Conservation (phyloP, 2,888 invertebrate genomes). For the Temnothorax rugatulus region DNA sequence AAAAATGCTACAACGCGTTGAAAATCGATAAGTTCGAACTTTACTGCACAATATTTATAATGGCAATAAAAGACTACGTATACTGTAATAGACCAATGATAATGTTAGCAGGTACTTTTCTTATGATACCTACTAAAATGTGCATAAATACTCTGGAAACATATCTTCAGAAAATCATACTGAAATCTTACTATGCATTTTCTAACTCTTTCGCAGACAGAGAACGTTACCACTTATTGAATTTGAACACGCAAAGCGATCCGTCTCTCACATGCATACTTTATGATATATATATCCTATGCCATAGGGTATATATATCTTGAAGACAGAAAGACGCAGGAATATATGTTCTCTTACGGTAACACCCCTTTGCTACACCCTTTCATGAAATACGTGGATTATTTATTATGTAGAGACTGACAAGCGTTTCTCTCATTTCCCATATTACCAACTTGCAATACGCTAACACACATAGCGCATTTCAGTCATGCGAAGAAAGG, state of each 20-base stretch:
- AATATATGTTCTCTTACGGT: neutral
- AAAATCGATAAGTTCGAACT: neutral
- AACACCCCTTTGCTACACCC: neutral
- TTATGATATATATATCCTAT: neutral
- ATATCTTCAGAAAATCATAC: neutral
- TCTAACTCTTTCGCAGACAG: neutral
- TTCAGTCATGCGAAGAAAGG: neutral
- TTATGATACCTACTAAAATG: neutral
- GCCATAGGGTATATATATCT: no score
- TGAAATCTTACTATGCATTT: neutral
- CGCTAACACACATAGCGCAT: neutral
- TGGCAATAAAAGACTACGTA: neutral
- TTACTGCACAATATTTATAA: neutral
- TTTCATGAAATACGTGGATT: neutral
- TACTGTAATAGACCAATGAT: neutral
- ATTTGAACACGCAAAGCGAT: neutral
- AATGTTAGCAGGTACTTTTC: neutral
- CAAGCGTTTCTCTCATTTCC: neutral
- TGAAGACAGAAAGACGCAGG: neutral
- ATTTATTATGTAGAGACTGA: neutral
- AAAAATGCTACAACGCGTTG: neutral
- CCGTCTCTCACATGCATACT: neutral
- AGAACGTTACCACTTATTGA: neutral
- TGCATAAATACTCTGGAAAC: neutral
- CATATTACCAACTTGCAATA: neutral